Conservation (phyloP, 2,797 vertebrate genomes). For the Pitangus sulphuratus region DNA sequence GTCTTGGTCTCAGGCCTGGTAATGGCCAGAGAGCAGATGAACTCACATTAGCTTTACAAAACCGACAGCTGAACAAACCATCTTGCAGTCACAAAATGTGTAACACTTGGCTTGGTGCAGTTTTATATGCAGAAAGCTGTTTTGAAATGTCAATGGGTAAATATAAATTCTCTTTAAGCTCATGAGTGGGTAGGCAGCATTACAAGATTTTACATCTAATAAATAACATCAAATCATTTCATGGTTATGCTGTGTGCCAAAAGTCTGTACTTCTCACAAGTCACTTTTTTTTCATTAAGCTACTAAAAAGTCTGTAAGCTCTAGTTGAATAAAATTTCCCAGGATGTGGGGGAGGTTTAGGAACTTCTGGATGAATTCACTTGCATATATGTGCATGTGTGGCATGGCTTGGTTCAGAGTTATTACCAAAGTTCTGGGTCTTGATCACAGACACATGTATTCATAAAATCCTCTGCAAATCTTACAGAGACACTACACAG, state of each 20-base stretch:
- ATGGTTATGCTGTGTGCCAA: neutral
- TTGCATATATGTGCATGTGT: neutral
- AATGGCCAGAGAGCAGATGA: neutral
- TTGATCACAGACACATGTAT: neutral
- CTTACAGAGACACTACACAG: neutral
- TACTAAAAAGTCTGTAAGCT: neutral
- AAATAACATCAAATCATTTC: neutral
- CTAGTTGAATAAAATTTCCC: neutral
- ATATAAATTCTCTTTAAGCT: neutral
- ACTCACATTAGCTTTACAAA: neutral
- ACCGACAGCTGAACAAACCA: conserved; percentile 5
- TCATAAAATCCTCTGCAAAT: neutral
- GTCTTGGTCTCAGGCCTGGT: neutral
- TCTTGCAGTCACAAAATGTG: conserved; percentile 28
- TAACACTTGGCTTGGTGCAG: neutral
- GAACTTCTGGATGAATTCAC: neutral
- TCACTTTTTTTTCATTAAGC: neutral
- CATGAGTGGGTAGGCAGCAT: neutral
- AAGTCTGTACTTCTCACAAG: neutral
- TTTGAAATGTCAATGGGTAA: neutral
- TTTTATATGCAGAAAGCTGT: conserved; percentile 10
- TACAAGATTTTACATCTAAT: neutral
- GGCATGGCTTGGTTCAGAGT: neutral
- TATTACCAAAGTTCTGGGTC: neutral
- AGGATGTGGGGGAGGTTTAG: neutral